Percentiles rank a stretch among this genome's conserved stretches.
Conservation (phyloP, 2,888 invertebrate species). For the Ischnus inquisitorius region DNA sequence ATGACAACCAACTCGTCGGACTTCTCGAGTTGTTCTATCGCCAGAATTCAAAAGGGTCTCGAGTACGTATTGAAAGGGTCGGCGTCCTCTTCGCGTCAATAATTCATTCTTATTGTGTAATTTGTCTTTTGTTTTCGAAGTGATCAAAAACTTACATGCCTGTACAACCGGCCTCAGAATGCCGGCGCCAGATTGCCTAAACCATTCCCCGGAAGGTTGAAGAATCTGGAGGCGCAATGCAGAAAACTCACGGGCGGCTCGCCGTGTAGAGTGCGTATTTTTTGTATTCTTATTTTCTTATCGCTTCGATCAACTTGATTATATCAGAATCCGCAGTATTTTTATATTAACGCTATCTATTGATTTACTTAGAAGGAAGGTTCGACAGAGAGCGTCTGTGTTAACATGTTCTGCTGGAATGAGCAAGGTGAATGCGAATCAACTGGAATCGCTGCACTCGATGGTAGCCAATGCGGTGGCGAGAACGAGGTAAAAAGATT, state of each 20-base stretch:
- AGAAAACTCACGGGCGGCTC: not conserved
- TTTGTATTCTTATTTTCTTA: not conserved
- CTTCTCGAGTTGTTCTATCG: constrained; percentile 49
- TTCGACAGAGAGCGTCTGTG: not conserved
- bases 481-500: not conserved
- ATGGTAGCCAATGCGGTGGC: constrained; percentile 15
- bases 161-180: not conserved
- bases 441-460: not conserved
- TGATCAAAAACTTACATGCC: not conserved
- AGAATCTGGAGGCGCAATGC: constrained; percentile 36
- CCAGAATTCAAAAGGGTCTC: not conserved
- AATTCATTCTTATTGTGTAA: not conserved
- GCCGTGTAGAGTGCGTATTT: constrained; percentile 31
- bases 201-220: constrained; percentile 46
- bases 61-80: constrained; percentile 30
- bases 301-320: not conserved
- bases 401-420: constrained; percentile 19
- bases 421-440: not conserved
- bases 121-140: not conserved
- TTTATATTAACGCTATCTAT: not conserved
- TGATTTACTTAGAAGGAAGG: not conserved
- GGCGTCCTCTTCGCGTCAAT: no score
- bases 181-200: constrained; percentile 6
- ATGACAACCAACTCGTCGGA: constrained; percentile 48
- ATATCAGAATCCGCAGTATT: not conserved